Base-by-base conservation (phyloP, 2,797 vertebrate genomes). In the Lycodopsis pacificus region DNA sequence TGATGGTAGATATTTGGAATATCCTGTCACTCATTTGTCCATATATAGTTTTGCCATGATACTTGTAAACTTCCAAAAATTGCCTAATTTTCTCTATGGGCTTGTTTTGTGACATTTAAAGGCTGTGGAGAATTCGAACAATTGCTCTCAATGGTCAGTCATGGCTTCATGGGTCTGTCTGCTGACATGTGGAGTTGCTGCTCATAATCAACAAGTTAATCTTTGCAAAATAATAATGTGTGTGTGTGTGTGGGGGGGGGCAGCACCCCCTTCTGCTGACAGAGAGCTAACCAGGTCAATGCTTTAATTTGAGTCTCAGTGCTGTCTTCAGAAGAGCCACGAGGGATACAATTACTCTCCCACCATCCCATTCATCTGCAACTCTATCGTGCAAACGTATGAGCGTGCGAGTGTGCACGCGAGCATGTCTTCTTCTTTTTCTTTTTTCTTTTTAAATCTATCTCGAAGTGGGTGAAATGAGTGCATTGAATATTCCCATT, bases 231-330 rank as follows among this genome's bases (percentile, higher is more conserved):
- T 64, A 68, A 86, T 25, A 25, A 25, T 25, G 25, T 38, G 90
- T 68, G 82, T 70, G 90, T 66, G 82, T 66, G 40, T 30, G 30
- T 64, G 53, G 77, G 69, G 46, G 63, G 48, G 65, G 73, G 57
- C 67, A 73, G 72, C 68, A 59, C 58, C 79, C 79, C 73, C 73
- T 83, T 71, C 75, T 82, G 76, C 81, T 81, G 72, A 79, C 84
- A 83, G 73, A 87, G 81, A 83, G 68, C 84, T 90, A 94, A 91
- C 87, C 89, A 90, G 87, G 86, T 91, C 91, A 92, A 77, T 77
- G 81, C 82, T 92, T 93, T 91, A 83, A 88, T 93, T 89, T 83
- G 73, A 84, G 68, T 85, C 75, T 88, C 74, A 56, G 65, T 79
- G 71, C 74, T 69, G 79, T 90, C 73, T 79, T 86, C 44, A 59